phyloP scores from a whole-genome alignment of 2,888 invertebrate genomes.

The Mimumesa dahlbomi region DNA sequence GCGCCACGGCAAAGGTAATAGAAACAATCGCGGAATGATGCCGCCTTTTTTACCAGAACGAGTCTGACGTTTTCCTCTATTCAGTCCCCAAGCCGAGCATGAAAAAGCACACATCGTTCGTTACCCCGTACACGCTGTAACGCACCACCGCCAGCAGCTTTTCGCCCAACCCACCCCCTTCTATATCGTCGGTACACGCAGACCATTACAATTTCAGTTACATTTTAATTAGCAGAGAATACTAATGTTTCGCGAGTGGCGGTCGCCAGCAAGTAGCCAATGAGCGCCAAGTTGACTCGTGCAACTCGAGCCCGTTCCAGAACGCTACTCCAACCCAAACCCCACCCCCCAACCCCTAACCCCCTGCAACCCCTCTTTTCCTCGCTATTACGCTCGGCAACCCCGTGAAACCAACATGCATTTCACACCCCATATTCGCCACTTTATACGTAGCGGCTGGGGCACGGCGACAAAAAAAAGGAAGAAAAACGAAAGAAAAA shows the following conservation, averaged over 20 bases:
- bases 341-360: too few relatives aligned
- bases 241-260: constrained; percentile 73
- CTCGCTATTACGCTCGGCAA: constrained; percentile 35
- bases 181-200: constrained; percentile 53
- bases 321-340: too few relatives aligned
- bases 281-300: constrained; percentile 61
- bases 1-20: constrained; percentile 26
- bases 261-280: constrained; percentile 65
- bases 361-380: neutral
- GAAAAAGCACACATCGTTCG: constrained; percentile 54
- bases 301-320: constrained; percentile 58
- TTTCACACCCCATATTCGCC: constrained; percentile 49
- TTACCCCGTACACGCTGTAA: constrained; percentile 42
- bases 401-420: constrained; percentile 55
- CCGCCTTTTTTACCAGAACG: constrained; percentile 44
- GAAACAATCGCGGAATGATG: constrained; percentile 40
- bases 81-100: constrained; percentile 53
- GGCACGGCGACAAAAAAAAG: constrained; percentile 16
- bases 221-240: constrained; percentile 77
- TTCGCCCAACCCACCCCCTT: constrained; percentile 5
- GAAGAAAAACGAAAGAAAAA: too few relatives aligned
- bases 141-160: constrained; percentile 23
- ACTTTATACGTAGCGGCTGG: constrained; percentile 45
- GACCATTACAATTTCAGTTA: constrained; percentile 74
- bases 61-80: constrained; percentile 55